Evolutionary conservation across 2,113 vertebrate species (phyloP).

Genomic region (Ondatra zibethicus): DNA sequence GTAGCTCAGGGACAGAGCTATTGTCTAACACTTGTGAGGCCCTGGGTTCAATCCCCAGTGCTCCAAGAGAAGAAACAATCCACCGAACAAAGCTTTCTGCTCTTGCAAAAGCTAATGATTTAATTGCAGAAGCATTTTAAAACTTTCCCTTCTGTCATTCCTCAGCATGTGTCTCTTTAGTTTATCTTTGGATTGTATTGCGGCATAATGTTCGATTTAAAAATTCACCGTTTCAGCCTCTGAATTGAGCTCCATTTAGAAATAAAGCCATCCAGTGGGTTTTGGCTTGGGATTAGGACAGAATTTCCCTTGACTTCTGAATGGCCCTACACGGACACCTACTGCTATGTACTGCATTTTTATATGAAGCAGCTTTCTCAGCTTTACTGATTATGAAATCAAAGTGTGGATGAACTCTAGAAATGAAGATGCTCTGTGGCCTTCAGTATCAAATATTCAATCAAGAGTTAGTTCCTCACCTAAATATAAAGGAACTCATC

Average conservation of each 20-base stretch:
- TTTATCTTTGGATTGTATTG: not conserved
- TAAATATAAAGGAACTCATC: not conserved
- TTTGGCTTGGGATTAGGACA: not conserved
- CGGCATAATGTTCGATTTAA: not conserved
- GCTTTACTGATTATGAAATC: not conserved
- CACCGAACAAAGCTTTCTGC: not conserved
- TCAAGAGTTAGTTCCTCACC: not conserved
- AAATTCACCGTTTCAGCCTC: not conserved
- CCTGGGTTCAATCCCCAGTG: not conserved
- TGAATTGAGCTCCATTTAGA: not conserved
- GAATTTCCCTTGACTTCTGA: not conserved
- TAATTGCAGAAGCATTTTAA: not conserved
- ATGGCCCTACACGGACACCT: not conserved
- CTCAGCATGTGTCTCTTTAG: not conserved
- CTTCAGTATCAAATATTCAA: not conserved
- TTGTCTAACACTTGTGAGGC: not conserved
- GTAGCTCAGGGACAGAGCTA: not conserved
- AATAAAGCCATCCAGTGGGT: not conserved
- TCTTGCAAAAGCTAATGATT: not conserved
- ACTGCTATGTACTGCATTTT: not conserved
- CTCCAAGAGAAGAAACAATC: not conserved
- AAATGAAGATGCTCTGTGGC: not conserved
- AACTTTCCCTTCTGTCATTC: not conserved
- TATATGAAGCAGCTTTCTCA: not conserved
- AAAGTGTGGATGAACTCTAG: not conserved